phyloP scores from a whole-genome alignment of 2,113 vertebrate genomes.

The cattle (Bos taurus) region DNA sequence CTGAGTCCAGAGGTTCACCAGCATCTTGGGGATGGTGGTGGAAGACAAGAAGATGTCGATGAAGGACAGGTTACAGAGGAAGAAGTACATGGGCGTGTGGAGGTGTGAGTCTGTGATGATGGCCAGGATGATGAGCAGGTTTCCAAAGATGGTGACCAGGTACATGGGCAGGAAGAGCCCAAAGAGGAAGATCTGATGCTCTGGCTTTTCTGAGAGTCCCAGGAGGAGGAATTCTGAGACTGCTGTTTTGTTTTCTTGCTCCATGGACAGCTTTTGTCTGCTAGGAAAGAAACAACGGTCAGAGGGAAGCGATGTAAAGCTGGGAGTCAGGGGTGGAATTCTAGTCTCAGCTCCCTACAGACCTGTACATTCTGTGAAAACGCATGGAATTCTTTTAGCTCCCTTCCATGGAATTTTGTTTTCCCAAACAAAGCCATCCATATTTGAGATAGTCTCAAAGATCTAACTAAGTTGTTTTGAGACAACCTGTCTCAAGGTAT shows the following conservation, averaged over 20 bases:
- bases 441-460: background rate
- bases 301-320: background rate
- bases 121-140: conserved; percentile 49
- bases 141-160: conserved; percentile 44
- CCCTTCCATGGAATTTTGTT: background rate
- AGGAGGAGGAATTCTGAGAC: conserved; percentile 57
- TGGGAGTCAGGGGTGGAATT: background rate
- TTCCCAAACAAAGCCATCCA: background rate
- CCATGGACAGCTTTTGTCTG: background rate
- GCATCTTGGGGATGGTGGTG: conserved; percentile 60
- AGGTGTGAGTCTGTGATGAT: background rate
- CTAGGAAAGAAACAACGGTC: background rate
- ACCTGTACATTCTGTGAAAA: background rate
- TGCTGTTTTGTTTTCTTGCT: background rate
- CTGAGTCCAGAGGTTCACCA: conserved; percentile 24
- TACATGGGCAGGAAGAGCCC: conserved; percentile 42
- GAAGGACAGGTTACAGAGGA: conserved; percentile 56
- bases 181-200: conserved; percentile 44
- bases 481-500: background rate
- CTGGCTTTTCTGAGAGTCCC: conserved; percentile 52
- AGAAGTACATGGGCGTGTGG: conserved; percentile 63
- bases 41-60: conserved; percentile 27
- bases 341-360: background rate
- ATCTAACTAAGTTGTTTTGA: background rate
- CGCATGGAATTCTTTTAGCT: background rate